Conservation (phyloP, 2,797 vertebrate species). For the Xenops minutus region DNA sequence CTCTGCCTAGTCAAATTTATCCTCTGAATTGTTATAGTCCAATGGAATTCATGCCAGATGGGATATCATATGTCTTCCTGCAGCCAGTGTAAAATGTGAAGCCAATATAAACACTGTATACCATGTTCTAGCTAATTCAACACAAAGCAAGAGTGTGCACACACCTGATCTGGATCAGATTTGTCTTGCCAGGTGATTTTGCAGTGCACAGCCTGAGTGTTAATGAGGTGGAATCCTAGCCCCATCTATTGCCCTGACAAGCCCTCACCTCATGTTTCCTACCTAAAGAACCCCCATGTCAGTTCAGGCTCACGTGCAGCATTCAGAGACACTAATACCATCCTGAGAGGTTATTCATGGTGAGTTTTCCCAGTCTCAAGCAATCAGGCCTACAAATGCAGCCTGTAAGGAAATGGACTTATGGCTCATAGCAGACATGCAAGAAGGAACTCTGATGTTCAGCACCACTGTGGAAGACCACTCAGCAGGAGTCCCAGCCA, state of each 20-base stretch:
- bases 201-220: background rate
- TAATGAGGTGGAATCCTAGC: background rate
- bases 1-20: background rate
- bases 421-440: background rate
- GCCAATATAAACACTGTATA: background rate
- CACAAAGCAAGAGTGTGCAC: background rate
- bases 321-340: background rate
- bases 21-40: constrained; percentile 15
- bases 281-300: background rate
- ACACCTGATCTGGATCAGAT: background rate
- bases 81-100: background rate
- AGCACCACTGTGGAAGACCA: background rate
- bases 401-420: background rate
- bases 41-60: constrained; percentile 19
- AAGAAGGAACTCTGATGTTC: background rate
- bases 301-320: background rate
- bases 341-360: background rate
- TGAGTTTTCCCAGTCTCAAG: background rate
- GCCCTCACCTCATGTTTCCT: background rate
- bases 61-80: background rate
- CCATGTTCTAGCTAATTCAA: constrained; percentile 19
- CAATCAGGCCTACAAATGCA: background rate
- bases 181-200: constrained; percentile 25
- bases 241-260: constrained; percentile 14
- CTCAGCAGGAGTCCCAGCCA: background rate